phyloP scores from a whole-genome alignment of 2,888 invertebrate genomes.

The Platycnemis pennipes region DNA sequence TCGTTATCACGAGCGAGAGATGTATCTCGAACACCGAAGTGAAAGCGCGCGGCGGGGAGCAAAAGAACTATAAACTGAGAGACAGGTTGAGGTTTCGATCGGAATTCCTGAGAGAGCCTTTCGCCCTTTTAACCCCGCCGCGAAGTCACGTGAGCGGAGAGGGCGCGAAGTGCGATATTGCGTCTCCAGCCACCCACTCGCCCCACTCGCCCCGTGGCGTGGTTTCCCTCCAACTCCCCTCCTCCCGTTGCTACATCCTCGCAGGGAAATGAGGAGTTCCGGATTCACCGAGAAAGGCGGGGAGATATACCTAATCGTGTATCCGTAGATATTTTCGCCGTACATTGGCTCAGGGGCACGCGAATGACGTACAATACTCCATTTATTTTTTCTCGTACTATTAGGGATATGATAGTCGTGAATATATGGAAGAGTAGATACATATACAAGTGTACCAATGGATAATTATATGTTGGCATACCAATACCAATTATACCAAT shows the following conservation, averaged over 20 bases:
- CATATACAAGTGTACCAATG: no score
- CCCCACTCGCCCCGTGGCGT: not conserved
- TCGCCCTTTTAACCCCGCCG: slow-evolving; percentile 43
- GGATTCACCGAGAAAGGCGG: not conserved
- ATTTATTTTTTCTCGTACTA: no score
- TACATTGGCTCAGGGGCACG: no score
- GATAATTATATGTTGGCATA: no score
- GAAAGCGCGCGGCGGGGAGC: not conserved
- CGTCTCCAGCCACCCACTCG: not conserved
- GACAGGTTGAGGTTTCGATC: slow-evolving; percentile 23
- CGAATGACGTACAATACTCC: no score
- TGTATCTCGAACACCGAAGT: not conserved
- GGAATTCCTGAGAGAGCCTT: slow-evolving; percentile 11
- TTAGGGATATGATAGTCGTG: no score
- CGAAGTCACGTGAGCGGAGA: not conserved
- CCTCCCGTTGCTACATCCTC: not conserved
- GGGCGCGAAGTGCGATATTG: not conserved
- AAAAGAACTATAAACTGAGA: not conserved
- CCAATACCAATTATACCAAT: no score
- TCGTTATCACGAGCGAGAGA: slow-evolving; percentile 40
- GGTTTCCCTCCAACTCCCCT: not conserved
- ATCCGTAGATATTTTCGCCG: not conserved
- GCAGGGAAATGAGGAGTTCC: not conserved
- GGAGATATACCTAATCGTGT: not conserved
- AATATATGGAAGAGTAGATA: no score